A percentile compares a stretch with the other conserved stretches of the same genome.
These are phyloP conservation scores for Drosophila funebris DNA, from an alignment of 1,140 invertebrate species.

Conservation along the genomic window DNA sequence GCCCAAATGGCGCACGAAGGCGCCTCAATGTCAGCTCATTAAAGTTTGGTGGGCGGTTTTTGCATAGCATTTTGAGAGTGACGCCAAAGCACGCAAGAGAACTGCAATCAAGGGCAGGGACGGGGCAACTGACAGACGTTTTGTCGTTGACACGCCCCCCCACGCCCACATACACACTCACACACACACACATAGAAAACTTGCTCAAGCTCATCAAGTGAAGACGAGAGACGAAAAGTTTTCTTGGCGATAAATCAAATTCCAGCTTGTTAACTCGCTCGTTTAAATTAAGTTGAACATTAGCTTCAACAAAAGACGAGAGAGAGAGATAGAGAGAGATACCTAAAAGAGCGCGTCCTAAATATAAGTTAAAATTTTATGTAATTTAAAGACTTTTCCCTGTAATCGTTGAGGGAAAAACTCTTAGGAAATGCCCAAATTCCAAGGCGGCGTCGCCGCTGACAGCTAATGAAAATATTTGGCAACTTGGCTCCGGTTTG, in stretches of 20 bases:
- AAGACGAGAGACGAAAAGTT: slow-evolving; percentile 43
- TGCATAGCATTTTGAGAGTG: slow-evolving; percentile 47
- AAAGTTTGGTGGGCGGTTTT: slow-evolving; percentile 72
- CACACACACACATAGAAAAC: slow-evolving; percentile 21
- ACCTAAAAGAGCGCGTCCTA: slow-evolving; percentile 6
- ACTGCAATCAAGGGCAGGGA: slow-evolving; percentile 27
- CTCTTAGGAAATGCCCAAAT: slow-evolving; percentile 16
- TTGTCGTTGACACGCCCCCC: slow-evolving; percentile 11
- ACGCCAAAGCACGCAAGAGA: slow-evolving; percentile 26
- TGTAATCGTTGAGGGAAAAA: not conserved
- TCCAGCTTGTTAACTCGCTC: slow-evolving; percentile 75
- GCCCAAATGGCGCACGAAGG: slow-evolving; percentile 72
- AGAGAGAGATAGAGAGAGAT: no score
- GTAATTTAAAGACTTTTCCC: slow-evolving; percentile 54
- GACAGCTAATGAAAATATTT: slow-evolving; percentile 68
- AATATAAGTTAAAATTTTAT: slow-evolving; percentile 46
- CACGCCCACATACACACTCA: slow-evolving; percentile 1
- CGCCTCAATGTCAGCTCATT: slow-evolving; percentile 77
- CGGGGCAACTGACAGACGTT: not conserved
- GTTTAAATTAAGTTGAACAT: slow-evolving; percentile 75
- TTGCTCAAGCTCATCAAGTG: slow-evolving; percentile 56
- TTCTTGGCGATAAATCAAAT: slow-evolving; percentile 72
- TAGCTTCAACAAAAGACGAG: slow-evolving; percentile 8
- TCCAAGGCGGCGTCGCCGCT: slow-evolving; percentile 22
- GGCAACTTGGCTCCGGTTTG: slow-evolving; percentile 1